These are phyloP conservation scores for Catagonus wagneri DNA, from an alignment of 2,113 vertebrate species.

Conservation along the genomic window DNA sequence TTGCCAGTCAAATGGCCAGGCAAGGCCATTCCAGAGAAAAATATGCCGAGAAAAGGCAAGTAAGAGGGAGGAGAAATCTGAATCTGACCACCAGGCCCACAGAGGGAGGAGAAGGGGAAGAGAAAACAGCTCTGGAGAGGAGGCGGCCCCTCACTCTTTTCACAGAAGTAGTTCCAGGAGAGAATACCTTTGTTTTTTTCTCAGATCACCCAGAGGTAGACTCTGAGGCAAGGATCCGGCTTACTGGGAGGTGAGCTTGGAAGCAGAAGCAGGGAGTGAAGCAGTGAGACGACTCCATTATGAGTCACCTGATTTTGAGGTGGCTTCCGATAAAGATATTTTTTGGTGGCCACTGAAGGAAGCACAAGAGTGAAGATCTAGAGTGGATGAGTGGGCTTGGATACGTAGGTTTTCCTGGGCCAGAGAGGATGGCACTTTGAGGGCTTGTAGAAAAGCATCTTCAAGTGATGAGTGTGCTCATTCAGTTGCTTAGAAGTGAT, in stretches of 20 bases:
- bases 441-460: background rate
- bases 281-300: too few species aligned
- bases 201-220: background rate
- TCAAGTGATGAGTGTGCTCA: background rate
- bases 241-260: background rate
- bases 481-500: background rate
- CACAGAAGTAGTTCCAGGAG: background rate
- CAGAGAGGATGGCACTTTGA: background rate
- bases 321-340: background rate
- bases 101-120: fast-evolving
- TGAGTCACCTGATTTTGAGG: background rate
- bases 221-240: background rate
- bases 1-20: background rate
- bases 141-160: background rate
- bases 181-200: background rate
- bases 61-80: background rate
- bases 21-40: background rate
- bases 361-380: background rate
- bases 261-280: background rate
- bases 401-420: background rate
- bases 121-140: background rate
- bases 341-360: background rate
- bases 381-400: background rate
- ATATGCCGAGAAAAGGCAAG: background rate
- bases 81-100: background rate